phyloP scores from a whole-genome alignment of 2,888 invertebrate genomes.

The Tenodera sinensis region DNA sequence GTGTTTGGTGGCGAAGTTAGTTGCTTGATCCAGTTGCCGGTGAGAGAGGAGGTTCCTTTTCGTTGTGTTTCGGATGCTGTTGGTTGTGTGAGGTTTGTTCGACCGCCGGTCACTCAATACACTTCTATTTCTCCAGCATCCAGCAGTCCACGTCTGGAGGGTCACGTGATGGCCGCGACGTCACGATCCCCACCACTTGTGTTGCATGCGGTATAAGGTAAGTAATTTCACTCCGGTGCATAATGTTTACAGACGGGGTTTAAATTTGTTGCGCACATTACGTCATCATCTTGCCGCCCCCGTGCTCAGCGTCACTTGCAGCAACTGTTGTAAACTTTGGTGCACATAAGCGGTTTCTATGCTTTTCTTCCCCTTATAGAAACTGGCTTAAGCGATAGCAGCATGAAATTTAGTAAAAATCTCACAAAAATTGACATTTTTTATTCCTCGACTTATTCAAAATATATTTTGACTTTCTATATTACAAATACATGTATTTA shows the following conservation, averaged over 20 bases:
- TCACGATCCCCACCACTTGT: not conserved
- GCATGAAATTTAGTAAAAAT: too few relatives aligned
- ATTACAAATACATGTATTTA: too few relatives aligned
- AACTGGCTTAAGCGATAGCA: too few relatives aligned
- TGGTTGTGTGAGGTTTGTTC: not conserved
- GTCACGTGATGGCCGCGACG: not conserved
- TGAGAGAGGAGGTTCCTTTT: not conserved
- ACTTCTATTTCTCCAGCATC: conserved; percentile 12
- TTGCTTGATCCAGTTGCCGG: not conserved
- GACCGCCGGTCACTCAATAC: conserved; percentile 15
- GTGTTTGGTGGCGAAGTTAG: not conserved
- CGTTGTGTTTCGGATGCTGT: not conserved
- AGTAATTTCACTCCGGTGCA: not conserved
- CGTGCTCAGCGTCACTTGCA: not conserved
- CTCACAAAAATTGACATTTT: too few relatives aligned
- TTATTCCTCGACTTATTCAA: too few relatives aligned
- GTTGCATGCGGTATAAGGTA: not conserved
- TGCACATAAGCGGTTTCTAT: too few relatives aligned
- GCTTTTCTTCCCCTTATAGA: too few relatives aligned
- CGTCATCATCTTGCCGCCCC: not conserved
- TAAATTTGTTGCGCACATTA: not conserved
- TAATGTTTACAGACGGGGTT: not conserved
- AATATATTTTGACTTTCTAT: too few relatives aligned
- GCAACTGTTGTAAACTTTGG: too few relatives aligned
- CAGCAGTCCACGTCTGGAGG: conserved; percentile 12